Conservation (phyloP, 2,797 vertebrate genomes). For the Sebastes hubbsi region DNA sequence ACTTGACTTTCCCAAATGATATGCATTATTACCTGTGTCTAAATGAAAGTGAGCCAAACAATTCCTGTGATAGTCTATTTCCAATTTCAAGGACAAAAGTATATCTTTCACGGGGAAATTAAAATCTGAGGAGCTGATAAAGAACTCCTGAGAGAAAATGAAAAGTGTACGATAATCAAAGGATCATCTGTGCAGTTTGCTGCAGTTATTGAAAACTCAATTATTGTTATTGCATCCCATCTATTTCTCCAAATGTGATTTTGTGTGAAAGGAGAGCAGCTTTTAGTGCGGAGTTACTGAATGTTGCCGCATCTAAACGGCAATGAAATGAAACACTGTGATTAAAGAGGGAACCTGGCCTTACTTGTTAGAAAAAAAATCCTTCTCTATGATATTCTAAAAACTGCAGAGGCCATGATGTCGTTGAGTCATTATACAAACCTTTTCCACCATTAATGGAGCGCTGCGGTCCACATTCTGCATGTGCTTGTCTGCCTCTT, state of each 20-base stretch:
- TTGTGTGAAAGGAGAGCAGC: conserved; percentile 53
- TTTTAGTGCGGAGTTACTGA: conserved; percentile 37
- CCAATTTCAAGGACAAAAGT: conserved; percentile 40
- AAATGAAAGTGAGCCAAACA: conserved; percentile 23
- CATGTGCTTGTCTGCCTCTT: conserved; percentile 32
- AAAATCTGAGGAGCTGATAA: conserved; percentile 56
- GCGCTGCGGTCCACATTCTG: background rate
- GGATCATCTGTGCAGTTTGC: conserved; percentile 48
- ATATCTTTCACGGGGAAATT: conserved; percentile 58
- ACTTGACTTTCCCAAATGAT: conserved; percentile 20
- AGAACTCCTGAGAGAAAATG: conserved; percentile 34
- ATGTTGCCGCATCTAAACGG: conserved; percentile 16
- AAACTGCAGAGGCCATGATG: conserved; percentile 1
- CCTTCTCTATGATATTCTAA: background rate
- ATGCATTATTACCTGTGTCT: conserved; percentile 9
- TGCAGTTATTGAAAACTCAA: conserved; percentile 65
- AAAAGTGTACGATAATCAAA: conserved; percentile 59
- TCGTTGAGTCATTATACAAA: conserved; percentile 11
- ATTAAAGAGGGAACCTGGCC: conserved; percentile 26
- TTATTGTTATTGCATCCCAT: conserved; percentile 55
- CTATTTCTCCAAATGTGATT: conserved; percentile 64
- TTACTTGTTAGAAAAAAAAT: background rate
- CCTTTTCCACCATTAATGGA: conserved; percentile 16
- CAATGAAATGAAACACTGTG: conserved; percentile 33
- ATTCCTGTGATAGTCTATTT: conserved; percentile 6